Percentiles rank a stretch among this genome's conserved stretches.
Evolutionary conservation across 2,113 vertebrate species (phyloP).

Genomic region (Argyrosomus japonicus): DNA sequence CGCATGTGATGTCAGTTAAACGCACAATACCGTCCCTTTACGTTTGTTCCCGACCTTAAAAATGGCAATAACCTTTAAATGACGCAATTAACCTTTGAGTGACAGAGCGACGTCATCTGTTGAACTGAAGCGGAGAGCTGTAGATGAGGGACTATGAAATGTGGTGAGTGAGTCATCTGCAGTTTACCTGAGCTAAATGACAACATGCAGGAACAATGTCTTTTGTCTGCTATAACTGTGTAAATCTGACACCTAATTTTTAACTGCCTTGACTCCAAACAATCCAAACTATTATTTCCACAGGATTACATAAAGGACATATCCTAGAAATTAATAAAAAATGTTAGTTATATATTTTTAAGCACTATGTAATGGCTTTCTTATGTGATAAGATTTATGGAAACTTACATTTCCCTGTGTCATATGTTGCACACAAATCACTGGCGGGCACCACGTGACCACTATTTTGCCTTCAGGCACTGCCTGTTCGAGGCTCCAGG

Average conservation of each 20-base stretch:
- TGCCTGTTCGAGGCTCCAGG: conserved; percentile 42
- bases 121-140: conserved; percentile 2
- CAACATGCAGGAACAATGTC: conserved; percentile 13
- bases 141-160: conserved; percentile 47
- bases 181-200: conserved; percentile 37
- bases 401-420: not conserved
- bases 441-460: conserved; percentile 42
- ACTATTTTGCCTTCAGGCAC: conserved; percentile 66
- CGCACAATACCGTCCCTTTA: not conserved
- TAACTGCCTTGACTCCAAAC: not conserved
- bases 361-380: not conserved
- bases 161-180: conserved; percentile 14
- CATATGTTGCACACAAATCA: not conserved
- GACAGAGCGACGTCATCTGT: conserved; percentile 16
- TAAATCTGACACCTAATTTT: not conserved
- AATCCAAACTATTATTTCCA: not conserved
- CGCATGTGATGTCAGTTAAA: conserved; percentile 44
- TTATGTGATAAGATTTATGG: not conserved
- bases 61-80: conserved; percentile 40
- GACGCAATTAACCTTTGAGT: conserved; percentile 50
- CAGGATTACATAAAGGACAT: not conserved
- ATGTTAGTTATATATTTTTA: not conserved
- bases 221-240: not conserved
- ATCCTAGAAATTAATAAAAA: not conserved
- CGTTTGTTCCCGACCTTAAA: not conserved